Conservation (phyloP, 2,888 invertebrate species). For the Lycophotia porphyrea region DNA sequence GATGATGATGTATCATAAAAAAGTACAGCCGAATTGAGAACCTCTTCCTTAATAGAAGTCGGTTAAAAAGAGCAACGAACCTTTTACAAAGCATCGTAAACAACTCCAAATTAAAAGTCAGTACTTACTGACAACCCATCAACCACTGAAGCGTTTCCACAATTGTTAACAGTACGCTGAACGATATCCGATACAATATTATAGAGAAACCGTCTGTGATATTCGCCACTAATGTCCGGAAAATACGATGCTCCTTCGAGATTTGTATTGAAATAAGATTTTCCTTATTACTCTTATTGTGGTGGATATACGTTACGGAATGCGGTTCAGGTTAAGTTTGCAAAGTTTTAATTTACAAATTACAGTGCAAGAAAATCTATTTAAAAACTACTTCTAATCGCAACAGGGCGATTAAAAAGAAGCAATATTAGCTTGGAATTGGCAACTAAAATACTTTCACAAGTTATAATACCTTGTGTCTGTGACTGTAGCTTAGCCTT, state of each 20-base stretch:
- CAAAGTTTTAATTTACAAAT: not conserved
- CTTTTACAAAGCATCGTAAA: not conserved
- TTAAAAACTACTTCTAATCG: too few species aligned
- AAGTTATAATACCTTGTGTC: too few species aligned
- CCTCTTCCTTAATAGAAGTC: too few species aligned
- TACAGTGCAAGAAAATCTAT: too few species aligned
- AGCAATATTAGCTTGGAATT: too few species aligned
- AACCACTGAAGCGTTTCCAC: slow-evolving; percentile 24
- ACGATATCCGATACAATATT: slow-evolving; percentile 36
- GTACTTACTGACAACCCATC: slow-evolving; percentile 34
- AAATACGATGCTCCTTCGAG: slow-evolving; percentile 40
- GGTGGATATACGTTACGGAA: not conserved
- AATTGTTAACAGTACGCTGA: slow-evolving; percentile 42
- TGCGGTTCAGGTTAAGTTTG: not conserved
- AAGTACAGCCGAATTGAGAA: too few species aligned
- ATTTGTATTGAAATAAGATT: slow-evolving; percentile 41
- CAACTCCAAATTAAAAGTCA: not conserved
- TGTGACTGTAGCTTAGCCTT: too few species aligned
- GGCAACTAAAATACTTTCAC: too few species aligned
- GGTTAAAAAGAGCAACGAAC: not conserved
- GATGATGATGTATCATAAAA: too few species aligned
- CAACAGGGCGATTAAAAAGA: not conserved
- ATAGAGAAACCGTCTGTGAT: slow-evolving; percentile 25
- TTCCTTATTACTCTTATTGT: slow-evolving; percentile 30
- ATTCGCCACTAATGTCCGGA: slow-evolving; percentile 48